Conservation (phyloP, 2,113 vertebrate species). For the Castor canadensis region DNA sequence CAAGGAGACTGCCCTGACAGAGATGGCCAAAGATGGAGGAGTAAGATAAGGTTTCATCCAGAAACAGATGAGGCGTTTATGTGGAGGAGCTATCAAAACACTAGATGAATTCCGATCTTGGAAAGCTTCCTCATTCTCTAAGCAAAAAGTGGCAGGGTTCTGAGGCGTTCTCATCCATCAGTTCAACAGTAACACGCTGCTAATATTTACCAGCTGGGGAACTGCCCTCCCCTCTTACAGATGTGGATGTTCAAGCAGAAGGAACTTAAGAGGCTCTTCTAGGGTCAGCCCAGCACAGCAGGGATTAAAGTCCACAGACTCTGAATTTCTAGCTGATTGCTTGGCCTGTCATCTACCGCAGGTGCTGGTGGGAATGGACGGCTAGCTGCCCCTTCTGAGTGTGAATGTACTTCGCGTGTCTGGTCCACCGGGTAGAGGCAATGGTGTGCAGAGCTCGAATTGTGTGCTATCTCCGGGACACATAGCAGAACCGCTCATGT, state of each 20-base stretch:
- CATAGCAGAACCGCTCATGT: neutral
- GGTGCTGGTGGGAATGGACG: neutral
- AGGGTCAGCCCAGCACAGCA: slow-evolving; percentile 8
- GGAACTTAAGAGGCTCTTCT: neutral
- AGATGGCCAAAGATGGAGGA: neutral
- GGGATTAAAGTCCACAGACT: neutral
- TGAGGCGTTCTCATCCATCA: slow-evolving; percentile 25
- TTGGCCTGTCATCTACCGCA: neutral
- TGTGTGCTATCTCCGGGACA: neutral
- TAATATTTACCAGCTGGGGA: slow-evolving; percentile 50
- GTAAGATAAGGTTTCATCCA: neutral
- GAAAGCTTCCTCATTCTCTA: neutral
- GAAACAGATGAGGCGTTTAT: neutral
- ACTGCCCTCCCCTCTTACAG: neutral
- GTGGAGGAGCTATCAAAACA: neutral
- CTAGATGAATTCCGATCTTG: neutral
- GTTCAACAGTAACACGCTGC: neutral
- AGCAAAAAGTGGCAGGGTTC: neutral
- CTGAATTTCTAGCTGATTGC: neutral
- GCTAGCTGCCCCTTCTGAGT: neutral
- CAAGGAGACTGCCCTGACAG: neutral
- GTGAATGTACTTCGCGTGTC: neutral
- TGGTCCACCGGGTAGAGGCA: neutral
- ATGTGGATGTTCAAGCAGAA: neutral
- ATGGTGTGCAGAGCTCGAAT: neutral